Percentiles rank a stretch among this genome's conserved stretches.
These are phyloP conservation scores for Amphipyra berbera DNA, from an alignment of 2,888 invertebrate genomes.

Conservation along the genomic window DNA sequence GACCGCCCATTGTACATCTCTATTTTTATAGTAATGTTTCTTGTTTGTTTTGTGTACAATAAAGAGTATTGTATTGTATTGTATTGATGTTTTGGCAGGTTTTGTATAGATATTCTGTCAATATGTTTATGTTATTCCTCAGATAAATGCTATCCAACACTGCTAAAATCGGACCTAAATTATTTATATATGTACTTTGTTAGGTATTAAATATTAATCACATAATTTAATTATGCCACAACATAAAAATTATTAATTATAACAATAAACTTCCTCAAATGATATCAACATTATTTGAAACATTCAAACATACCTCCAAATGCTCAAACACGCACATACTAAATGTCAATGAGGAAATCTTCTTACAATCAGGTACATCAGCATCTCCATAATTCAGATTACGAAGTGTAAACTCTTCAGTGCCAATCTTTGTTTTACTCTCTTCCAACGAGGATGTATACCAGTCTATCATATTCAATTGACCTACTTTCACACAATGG, in stretches of 20 bases:
- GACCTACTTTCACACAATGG: constrained; percentile 92
- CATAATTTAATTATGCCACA: background rate
- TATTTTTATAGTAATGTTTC: no score
- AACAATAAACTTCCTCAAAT: background rate
- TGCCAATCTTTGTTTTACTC: constrained; percentile 83
- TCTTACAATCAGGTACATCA: constrained; percentile 91
- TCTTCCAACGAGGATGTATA: constrained; percentile 91
- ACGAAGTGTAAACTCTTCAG: constrained; percentile 68
- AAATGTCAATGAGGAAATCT: constrained; percentile 86
- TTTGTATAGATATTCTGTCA: no score
- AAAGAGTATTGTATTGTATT: no score
- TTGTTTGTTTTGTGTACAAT: no score
- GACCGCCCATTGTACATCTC: no score
- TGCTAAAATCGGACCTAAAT: no score
- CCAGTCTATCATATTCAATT: constrained; percentile 92
- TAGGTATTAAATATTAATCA: background rate
- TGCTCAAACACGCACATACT: constrained; percentile 86
- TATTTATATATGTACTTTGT: background rate
- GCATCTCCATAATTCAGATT: constrained; percentile 67
- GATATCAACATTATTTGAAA: constrained; percentile 15
- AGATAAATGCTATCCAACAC: no score
- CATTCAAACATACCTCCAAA: constrained; percentile 72
- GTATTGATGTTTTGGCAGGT: no score
- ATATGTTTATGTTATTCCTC: no score
- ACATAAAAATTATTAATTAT: background rate